Evolutionary conservation across 1,140 invertebrate species (phyloP).

Genomic region (Heliconius nattereri): DNA sequence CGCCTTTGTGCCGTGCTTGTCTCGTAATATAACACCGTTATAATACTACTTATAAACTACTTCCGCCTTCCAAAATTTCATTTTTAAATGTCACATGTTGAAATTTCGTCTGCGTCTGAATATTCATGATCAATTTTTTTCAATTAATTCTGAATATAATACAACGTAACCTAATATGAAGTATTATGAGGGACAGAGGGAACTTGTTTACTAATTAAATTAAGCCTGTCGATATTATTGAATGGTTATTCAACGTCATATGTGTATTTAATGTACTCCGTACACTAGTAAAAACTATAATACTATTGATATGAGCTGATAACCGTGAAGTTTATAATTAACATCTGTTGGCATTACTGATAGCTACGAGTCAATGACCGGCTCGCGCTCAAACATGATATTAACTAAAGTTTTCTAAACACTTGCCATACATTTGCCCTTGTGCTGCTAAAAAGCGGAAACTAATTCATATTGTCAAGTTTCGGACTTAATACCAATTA

Average conservation of each 20-base stretch:
- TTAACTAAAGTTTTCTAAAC: constrained; percentile 23
- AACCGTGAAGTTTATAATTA: background rate
- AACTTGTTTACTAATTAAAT: constrained; percentile 16
- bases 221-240: constrained; percentile 3
- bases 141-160: no score
- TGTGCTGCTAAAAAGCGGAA: constrained; percentile 28
- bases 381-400: background rate
- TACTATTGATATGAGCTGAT: background rate
- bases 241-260: background rate
- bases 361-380: constrained; percentile 21
- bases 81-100: constrained; percentile 7
- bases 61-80: constrained; percentile 41
- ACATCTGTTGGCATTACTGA: background rate
- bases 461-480: constrained; percentile 33
- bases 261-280: background rate
- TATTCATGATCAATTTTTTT: background rate
- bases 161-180: background rate
- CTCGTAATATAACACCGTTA: constrained; percentile 76
- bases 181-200: background rate
- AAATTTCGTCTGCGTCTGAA: background rate
- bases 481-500: constrained; percentile 10
- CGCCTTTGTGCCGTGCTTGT: constrained; percentile 77
- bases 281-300: background rate
- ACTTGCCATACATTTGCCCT: constrained; percentile 18
- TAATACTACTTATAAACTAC: constrained; percentile 66